Evolutionary conservation across 2,797 vertebrate genomes (phyloP).

Genomic region (Pipistrellus pygmaeus): DNA sequence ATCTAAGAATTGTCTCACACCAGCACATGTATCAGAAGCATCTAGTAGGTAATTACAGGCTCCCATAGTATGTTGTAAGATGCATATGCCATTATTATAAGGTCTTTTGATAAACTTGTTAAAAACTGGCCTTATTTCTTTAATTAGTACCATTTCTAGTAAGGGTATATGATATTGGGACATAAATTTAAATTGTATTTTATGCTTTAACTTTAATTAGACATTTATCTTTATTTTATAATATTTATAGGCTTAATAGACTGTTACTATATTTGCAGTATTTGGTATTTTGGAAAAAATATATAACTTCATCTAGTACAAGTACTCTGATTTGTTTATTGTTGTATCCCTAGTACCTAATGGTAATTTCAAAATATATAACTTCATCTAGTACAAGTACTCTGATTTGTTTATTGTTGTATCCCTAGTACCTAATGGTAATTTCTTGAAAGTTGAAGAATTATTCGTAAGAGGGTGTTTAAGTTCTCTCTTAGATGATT

Average conservation of each 20-base stretch:
- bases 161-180: background rate
- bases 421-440: background rate
- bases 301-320: slow-evolving; percentile 15
- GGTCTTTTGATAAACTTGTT: slow-evolving; percentile 22
- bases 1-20: background rate
- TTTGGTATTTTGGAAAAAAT: slow-evolving; percentile 24
- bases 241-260: slow-evolving; percentile 15
- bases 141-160: slow-evolving; percentile 12
- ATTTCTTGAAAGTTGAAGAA: slow-evolving; percentile 60
- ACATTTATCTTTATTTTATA: background rate
- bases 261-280: background rate
- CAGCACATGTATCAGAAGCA: background rate
- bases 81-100: background rate
- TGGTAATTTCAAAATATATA: slow-evolving; percentile 57
- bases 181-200: background rate
- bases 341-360: background rate
- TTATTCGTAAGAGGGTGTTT: slow-evolving; percentile 29
- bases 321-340: background rate
- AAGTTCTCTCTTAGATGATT: slow-evolving; percentile 23
- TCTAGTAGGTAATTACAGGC: background rate
- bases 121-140: slow-evolving; percentile 23
- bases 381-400: background rate
- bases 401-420: slow-evolving; percentile 19
- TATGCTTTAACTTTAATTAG: slow-evolving; percentile 34
- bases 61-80: background rate